These are phyloP conservation scores for Tetramorium parvispinum DNA, from an alignment of 1,140 invertebrate species.

Conservation along the genomic window DNA sequence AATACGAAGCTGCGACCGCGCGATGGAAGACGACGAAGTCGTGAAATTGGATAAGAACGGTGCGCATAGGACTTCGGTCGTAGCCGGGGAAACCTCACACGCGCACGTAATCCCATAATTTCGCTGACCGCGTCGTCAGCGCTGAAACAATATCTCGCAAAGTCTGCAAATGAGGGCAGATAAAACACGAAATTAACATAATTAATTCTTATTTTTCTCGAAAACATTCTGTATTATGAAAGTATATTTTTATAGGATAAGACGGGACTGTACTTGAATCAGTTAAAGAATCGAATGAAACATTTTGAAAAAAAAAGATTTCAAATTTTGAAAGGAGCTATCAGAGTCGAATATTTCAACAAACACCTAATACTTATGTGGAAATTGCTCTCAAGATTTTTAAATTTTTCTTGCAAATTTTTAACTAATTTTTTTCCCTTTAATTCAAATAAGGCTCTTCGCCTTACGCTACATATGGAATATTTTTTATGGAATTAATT, in stretches of 20 bases:
- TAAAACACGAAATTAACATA: background rate
- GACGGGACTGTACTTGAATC: too few relatives aligned
- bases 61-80: conserved; percentile 68
- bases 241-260: background rate
- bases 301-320: too few relatives aligned
- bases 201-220: background rate
- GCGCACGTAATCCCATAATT: conserved; percentile 58
- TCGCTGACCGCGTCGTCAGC: conserved; percentile 13
- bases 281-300: too few relatives aligned
- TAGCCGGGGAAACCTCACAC: conserved; percentile 64
- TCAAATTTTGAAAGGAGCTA: too few relatives aligned
- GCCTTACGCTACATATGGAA: too few relatives aligned
- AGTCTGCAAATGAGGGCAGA: background rate
- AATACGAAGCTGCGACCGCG: conserved; percentile 4
- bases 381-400: too few relatives aligned
- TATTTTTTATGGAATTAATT: background rate
- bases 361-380: too few relatives aligned
- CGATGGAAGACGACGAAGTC: conserved; percentile 49
- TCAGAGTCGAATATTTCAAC: too few relatives aligned
- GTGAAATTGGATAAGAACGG: conserved; percentile 73
- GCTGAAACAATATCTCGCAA: conserved; percentile 8
- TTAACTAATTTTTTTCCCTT: too few relatives aligned
- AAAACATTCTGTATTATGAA: background rate
- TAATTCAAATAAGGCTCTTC: too few relatives aligned
- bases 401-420: too few relatives aligned